These are phyloP conservation scores for Cisticola juncidis DNA, from an alignment of 2,113 vertebrate species.

Conservation along the genomic window DNA sequence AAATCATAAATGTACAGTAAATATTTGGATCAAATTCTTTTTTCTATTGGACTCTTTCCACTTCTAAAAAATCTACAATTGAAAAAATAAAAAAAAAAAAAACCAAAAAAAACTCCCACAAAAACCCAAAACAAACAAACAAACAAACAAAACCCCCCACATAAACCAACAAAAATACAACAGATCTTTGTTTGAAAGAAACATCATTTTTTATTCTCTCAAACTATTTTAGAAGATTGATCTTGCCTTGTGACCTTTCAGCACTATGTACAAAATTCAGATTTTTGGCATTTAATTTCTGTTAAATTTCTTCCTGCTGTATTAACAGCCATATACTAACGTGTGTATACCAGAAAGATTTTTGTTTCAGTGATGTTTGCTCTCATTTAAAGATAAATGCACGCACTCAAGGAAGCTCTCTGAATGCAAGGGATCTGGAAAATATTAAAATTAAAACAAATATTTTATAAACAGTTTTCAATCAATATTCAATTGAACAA, in stretches of 20 bases:
- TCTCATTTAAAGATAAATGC: background rate
- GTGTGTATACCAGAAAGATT: background rate
- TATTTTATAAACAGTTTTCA: background rate
- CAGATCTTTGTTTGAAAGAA: background rate
- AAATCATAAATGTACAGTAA: background rate
- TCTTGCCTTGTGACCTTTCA: background rate
- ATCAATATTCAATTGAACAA: background rate
- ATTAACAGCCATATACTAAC: background rate
- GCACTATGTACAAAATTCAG: background rate
- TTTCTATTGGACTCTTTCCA: background rate
- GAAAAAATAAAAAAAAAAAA: too few species aligned
- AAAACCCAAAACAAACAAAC: too few species aligned
- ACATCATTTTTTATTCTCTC: fast-evolving
- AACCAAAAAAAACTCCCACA: too few species aligned
- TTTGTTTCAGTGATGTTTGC: background rate
- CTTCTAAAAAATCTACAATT: background rate
- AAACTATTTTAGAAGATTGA: background rate
- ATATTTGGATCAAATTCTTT: background rate
- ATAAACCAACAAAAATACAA: fast-evolving
- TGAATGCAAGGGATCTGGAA: background rate
- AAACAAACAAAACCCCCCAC: too few species aligned
- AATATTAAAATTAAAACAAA: background rate
- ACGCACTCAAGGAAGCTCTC: fast-evolving
- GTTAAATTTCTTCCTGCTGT: background rate
- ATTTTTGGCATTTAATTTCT: background rate